phyloP scores from a whole-genome alignment of 2,888 invertebrate species.

The Leptinotarsa peninsularis region DNA sequence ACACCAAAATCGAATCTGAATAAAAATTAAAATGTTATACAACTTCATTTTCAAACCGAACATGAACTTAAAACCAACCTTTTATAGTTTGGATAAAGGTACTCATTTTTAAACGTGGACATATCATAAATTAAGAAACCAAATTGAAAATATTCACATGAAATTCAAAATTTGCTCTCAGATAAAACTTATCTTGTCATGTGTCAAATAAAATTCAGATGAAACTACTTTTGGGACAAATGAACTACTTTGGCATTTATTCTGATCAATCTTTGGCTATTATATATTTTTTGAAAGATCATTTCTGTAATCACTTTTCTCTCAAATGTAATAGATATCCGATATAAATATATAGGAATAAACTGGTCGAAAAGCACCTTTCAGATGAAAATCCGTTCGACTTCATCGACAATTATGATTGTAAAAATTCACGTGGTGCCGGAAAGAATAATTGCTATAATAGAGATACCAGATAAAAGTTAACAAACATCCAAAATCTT shows the following conservation, averaged over 20 bases:
- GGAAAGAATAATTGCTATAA: too few species aligned
- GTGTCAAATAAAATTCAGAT: neutral
- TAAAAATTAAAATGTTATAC: neutral
- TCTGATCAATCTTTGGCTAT: slow-evolving; percentile 10
- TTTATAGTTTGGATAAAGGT: slow-evolving; percentile 1
- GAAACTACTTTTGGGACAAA: too few species aligned
- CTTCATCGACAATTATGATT: too few species aligned
- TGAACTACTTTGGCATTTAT: neutral
- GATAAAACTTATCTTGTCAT: neutral
- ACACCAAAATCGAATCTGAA: slow-evolving; percentile 54
- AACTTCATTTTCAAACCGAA: neutral
- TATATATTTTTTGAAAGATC: too few species aligned
- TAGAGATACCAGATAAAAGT: too few species aligned
- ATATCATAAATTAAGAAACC: neutral
- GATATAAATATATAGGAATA: too few species aligned
- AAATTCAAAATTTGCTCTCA: neutral
- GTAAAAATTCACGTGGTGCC: too few species aligned
- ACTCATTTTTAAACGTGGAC: neutral
- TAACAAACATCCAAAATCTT: too few species aligned
- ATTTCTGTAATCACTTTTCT: too few species aligned
- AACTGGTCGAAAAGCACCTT: too few species aligned
- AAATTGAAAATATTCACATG: neutral
- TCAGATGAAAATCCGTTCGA: too few species aligned
- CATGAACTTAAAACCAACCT: neutral
- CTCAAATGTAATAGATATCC: too few species aligned